Evolutionary conservation across 2,888 invertebrate species (phyloP), one percentile per base, ranked within the genome.

Genomic region (Polydrusus pterygomalis): DNA sequence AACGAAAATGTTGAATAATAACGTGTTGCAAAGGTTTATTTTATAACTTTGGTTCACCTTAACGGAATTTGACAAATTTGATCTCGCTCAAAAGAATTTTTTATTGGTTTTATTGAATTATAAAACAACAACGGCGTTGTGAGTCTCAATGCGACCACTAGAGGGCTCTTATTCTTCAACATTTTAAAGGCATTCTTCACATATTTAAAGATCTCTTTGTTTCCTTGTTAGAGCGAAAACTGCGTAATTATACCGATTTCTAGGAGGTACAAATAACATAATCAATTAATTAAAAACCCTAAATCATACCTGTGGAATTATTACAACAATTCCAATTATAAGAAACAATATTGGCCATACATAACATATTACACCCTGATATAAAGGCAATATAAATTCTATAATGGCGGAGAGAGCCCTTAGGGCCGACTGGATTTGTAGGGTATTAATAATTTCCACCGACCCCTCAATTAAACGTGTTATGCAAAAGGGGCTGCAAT

Each of bases 361-460:
- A 68, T 68, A 74, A 74, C 63, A 69, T 54, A 68, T 69, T 51
- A 43, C 51, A 17, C 62, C 56, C 47, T 62, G 56, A 75, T 70
- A 75, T 75, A 69, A 65, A 69, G 75, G 56, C 68, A 75, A 75
- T 75, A 75, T 75, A 75, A 75, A 75, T 75, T 75, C 75, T 64
- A 75, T 75, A 70, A 71, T 62, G 49, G 51, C 68, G 20, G 47
- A 62, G 70, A 47, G 54, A 58, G 51, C 43, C 67, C 75, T 51
- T 9, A 67, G 62, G 75, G 71, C 20, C 60, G 65, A 71, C 71
- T 70, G 62, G 71, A 75, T 75, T 70, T 75, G 75, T 70, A 43
- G 75, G 65, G 56, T 70, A 75, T 75, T 71, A 75, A 75, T 75
- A 75, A 71, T 75, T 75, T 71, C 67, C 56, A 70, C 54, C 64